These are phyloP conservation scores for Rhogogaster chlorosoma DNA, from an alignment of 2,888 invertebrate species.

Conservation along the genomic window DNA sequence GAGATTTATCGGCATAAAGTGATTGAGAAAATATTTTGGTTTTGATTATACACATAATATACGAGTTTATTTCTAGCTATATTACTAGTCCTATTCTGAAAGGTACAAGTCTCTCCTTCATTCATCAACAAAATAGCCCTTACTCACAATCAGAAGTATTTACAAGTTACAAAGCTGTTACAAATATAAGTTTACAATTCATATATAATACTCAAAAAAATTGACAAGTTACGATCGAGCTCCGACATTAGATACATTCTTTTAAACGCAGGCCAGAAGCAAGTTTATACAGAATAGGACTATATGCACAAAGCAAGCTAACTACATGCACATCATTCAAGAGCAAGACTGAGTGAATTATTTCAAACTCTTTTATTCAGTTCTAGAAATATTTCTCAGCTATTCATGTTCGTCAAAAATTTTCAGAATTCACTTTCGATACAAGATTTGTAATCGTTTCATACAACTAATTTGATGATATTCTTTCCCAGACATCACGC, in stretches of 20 bases:
- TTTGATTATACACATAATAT: constrained; percentile 46
- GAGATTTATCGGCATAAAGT: constrained; percentile 36
- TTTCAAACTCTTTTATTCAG: background rate
- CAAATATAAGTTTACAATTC: constrained; percentile 30
- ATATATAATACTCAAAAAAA: constrained; percentile 38
- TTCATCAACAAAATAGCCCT: constrained; percentile 44
- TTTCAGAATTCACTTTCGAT: background rate
- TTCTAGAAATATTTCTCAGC: background rate
- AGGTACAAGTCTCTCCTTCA: constrained; percentile 53
- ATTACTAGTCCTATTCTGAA: constrained; percentile 53
- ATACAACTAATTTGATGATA: background rate
- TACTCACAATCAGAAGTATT: constrained; percentile 42
- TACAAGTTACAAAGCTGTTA: constrained; percentile 44
- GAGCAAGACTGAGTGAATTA: constrained; percentile 24
- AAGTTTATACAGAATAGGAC: constrained; percentile 52
- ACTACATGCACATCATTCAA: constrained; percentile 44
- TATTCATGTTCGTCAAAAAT: background rate
- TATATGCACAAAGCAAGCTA: constrained; percentile 46
- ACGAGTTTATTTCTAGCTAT: constrained; percentile 47
- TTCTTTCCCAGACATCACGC: background rate
- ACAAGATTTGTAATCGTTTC: background rate
- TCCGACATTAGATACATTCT: constrained; percentile 43
- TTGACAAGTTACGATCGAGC: constrained; percentile 42
- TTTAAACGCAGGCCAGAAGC: constrained; percentile 42
- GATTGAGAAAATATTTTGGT: constrained; percentile 44